These are phyloP conservation scores for Tragulus kanchil DNA, from an alignment of 2,113 vertebrate species.

Conservation along the genomic window DNA sequence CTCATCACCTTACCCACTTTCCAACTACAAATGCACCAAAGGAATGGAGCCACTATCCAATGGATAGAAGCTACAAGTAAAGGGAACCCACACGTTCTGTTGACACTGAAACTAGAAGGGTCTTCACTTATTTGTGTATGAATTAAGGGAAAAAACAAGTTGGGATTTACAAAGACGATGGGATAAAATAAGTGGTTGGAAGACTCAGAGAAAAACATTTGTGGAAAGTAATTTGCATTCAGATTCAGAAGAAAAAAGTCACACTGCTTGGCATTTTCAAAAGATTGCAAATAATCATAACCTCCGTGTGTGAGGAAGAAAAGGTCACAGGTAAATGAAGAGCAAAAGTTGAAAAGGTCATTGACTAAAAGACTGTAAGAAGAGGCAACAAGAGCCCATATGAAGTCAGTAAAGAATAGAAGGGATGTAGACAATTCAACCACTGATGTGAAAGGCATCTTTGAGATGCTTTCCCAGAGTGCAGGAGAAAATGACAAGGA, in stretches of 20 bases:
- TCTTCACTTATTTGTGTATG: neutral
- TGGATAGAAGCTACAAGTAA: neutral
- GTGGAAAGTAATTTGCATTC: constrained; percentile 44
- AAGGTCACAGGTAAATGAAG: constrained; percentile 12
- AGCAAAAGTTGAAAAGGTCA: neutral
- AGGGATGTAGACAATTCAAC: constrained; percentile 16
- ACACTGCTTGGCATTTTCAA: constrained; percentile 36
- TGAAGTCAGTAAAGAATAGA: constrained; percentile 32
- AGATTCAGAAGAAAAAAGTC: constrained; percentile 29
- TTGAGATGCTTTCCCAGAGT: constrained; percentile 32
- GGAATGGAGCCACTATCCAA: neutral
- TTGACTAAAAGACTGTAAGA: constrained; percentile 30
- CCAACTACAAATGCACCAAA: neutral
- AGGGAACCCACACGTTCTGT: neutral
- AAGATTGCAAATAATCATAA: constrained; percentile 52
- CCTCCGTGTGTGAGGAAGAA: neutral
- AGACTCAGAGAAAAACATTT: constrained; percentile 26
- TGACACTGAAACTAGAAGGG: neutral
- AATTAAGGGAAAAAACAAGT: constrained; percentile 42
- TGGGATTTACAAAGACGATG: neutral
- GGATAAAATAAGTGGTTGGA: neutral
- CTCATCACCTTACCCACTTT: neutral
- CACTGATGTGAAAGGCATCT: neutral
- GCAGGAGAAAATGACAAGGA: constrained; percentile 18
- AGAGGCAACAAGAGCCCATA: neutral